Conservation (phyloP, 2,888 invertebrate species). For the Unio pictorum region DNA sequence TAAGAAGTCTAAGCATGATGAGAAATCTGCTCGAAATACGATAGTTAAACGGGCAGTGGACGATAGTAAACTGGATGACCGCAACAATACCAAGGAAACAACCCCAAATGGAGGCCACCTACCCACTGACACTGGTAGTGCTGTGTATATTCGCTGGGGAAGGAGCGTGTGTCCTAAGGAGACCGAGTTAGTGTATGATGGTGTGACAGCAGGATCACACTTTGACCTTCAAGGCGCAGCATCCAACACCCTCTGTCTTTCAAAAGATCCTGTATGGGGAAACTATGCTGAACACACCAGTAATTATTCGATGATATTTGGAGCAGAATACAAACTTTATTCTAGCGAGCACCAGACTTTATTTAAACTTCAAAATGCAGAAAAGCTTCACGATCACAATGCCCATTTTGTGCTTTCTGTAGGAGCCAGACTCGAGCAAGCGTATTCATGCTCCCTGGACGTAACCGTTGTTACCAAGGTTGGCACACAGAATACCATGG, state of each 20-base stretch:
- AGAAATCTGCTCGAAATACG: too few species aligned
- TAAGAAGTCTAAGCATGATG: too few species aligned
- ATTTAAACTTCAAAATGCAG: too few species aligned
- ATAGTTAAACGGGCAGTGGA: too few species aligned
- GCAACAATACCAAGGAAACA: too few species aligned
- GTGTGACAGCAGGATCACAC: constrained; percentile 6
- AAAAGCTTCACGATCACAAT: too few species aligned
- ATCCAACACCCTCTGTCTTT: constrained; percentile 19
- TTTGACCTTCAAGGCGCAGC: constrained; percentile 8
- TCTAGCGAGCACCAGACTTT: constrained; percentile 7
- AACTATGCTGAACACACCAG: neutral
- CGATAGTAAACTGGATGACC: too few species aligned
- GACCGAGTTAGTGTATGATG: constrained; percentile 8
- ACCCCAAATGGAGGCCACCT: neutral
- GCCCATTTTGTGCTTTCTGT: constrained; percentile 19
- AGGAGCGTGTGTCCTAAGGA: constrained; percentile 2
- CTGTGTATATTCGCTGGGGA: constrained; percentile 11
- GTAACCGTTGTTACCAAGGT: constrained; percentile 22
- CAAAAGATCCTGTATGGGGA: constrained; percentile 14
- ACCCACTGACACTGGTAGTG: neutral
- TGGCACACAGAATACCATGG: constrained; percentile 37
- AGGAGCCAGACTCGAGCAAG: constrained; percentile 8
- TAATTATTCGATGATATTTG: neutral
- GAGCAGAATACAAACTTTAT: constrained; percentile 3
- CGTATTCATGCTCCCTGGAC: constrained; percentile 32